Evolutionary conservation across 2,113 vertebrate species (phyloP).

Genomic region (Myotis yumanensis): DNA sequence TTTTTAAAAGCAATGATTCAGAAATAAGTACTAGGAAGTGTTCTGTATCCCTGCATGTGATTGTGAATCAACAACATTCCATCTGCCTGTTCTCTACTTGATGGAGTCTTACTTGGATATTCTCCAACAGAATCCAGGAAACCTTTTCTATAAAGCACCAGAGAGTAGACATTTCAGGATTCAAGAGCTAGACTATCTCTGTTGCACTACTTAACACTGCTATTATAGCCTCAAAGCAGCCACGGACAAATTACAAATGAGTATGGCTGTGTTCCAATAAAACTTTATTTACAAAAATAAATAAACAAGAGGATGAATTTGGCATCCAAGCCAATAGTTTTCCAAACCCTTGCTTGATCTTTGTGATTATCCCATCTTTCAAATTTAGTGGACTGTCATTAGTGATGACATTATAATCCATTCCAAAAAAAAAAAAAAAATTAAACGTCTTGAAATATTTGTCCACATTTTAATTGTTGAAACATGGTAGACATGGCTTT

Average conservation of each 20-base stretch:
- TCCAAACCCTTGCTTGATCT: not conserved
- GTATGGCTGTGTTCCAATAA: not conserved
- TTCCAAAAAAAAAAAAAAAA: not conserved
- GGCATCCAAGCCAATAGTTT: not conserved
- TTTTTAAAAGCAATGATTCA: slow-evolving; percentile 34
- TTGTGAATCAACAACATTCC: not conserved
- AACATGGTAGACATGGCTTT: not conserved
- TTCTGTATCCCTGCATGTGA: not conserved
- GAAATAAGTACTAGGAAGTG: not conserved
- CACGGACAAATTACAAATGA: not conserved
- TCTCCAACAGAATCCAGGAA: not conserved
- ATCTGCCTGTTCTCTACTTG: not conserved
- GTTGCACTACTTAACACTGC: not conserved
- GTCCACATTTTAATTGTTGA: not conserved
- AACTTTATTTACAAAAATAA: slow-evolving; percentile 53
- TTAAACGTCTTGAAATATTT: slow-evolving; percentile 21
- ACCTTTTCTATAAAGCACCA: not conserved
- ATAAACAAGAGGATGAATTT: not conserved
- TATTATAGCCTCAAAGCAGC: not conserved
- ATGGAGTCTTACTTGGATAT: not conserved
- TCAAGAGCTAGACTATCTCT: not conserved
- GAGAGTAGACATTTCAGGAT: not conserved
- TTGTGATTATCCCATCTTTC: not conserved
- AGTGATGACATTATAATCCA: not conserved
- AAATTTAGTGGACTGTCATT: not conserved